A percentile compares a stretch with the other conserved stretches of the same genome.
Conservation (phyloP, 2,113 vertebrate genomes). For the Malurus cyaneus region DNA sequence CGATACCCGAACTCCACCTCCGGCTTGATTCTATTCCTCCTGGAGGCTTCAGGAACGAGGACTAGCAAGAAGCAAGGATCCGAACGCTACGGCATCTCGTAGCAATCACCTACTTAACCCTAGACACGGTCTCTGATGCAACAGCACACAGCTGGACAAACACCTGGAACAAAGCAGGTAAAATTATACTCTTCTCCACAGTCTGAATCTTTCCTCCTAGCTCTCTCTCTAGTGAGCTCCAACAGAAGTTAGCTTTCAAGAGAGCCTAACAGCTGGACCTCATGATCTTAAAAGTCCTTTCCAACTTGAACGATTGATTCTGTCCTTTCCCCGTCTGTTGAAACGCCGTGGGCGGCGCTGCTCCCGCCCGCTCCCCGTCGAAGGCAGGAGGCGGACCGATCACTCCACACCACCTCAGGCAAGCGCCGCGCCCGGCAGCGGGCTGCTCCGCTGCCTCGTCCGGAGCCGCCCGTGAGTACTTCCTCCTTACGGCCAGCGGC, state of each 20-base stretch:
- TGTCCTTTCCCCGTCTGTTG: accelerated
- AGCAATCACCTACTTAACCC: no score
- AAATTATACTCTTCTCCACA: neutral
- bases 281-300: neutral
- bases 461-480: neutral
- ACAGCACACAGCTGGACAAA: neutral
- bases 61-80: neutral
- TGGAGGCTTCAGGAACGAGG: neutral
- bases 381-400: accelerated
- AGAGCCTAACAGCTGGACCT: neutral
- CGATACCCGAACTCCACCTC: neutral
- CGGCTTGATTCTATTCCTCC: accelerated
- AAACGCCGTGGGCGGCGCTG: neutral
- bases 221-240: neutral
- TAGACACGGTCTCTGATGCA: neutral
- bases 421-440: neutral
- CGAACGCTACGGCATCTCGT: accelerated
- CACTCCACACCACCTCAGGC: neutral
- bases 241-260: neutral
- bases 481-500: neutral
- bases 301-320: neutral
- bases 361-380: accelerated
- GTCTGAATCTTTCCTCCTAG: neutral
- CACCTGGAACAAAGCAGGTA: neutral
- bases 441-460: neutral